Evolutionary conservation across 2,888 invertebrate species (phyloP).

Genomic region (Hoplodrina ambigua): DNA sequence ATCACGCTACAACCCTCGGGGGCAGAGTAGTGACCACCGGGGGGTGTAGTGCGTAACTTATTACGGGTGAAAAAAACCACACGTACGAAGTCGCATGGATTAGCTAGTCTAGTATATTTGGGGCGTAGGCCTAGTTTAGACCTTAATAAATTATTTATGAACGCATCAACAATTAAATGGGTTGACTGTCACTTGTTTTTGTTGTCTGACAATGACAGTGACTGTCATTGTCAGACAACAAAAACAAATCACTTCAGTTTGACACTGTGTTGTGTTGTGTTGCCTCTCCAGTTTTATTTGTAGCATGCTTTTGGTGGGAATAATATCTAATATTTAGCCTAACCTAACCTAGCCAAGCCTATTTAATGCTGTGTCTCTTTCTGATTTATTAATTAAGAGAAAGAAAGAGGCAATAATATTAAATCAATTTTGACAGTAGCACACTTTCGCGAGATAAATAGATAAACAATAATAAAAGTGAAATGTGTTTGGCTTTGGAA

Average conservation of each 20-base stretch:
- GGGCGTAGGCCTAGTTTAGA: background rate
- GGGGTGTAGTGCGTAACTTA: too few species aligned
- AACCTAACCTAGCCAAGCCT: too few species aligned
- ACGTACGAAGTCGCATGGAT: too few species aligned
- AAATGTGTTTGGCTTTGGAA: background rate
- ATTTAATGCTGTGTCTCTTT: constrained; percentile 14
- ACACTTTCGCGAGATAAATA: background rate
- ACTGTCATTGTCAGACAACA: background rate
- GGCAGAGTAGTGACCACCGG: too few species aligned
- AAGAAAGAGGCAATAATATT: background rate
- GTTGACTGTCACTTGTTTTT: background rate
- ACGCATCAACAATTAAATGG: constrained; percentile 12
- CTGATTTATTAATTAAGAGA: background rate
- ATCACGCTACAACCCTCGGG: too few species aligned
- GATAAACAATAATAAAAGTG: background rate
- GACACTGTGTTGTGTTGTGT: background rate
- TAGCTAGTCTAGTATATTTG: background rate
- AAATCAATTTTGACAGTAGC: constrained; percentile 13
- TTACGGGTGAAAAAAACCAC: too few species aligned
- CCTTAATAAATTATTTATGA: background rate
- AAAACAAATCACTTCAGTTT: background rate
- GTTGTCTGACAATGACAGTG: too few species aligned
- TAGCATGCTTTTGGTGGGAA: background rate
- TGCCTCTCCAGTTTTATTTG: too few species aligned
- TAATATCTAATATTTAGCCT: background rate